Conservation (phyloP, 2,113 vertebrate genomes). For the Amphiprion percula region DNA sequence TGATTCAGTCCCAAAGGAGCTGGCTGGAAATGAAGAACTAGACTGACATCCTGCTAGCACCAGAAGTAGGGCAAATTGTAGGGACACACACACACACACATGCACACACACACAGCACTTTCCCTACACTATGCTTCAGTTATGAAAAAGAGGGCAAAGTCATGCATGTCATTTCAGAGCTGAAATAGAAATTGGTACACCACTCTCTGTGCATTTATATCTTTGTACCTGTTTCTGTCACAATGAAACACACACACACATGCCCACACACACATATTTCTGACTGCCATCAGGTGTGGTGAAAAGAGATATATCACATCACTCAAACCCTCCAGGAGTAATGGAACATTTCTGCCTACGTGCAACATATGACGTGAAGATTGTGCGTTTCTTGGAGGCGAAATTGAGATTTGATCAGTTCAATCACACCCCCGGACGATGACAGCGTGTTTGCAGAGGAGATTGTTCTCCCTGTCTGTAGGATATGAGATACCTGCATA, state of each 20-base stretch:
- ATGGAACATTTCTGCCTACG: constrained; percentile 52
- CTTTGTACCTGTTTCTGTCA: constrained; percentile 19
- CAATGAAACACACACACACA: constrained; percentile 13
- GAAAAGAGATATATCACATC: constrained; percentile 54
- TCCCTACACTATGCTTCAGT: constrained; percentile 49
- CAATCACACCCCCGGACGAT: constrained; percentile 35
- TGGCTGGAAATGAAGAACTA: constrained; percentile 56
- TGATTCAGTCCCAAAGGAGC: constrained; percentile 44
- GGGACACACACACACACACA: constrained; percentile 37
- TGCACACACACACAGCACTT: constrained; percentile 18
- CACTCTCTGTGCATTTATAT: constrained; percentile 43
- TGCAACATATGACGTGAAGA: constrained; percentile 46
- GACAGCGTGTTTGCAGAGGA: constrained; percentile 40
- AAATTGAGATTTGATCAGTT: constrained; percentile 61
- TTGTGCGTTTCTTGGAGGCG: constrained; percentile 35
- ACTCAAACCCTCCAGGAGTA: constrained; percentile 48
- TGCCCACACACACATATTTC: constrained; percentile 17
- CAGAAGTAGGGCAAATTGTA: constrained; percentile 71
- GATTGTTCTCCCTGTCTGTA: constrained; percentile 53
- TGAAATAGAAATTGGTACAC: constrained; percentile 52
- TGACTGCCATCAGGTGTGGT: constrained; percentile 58
- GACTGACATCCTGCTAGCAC: constrained; percentile 59
- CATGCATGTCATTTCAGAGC: constrained; percentile 50
- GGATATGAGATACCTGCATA: constrained; percentile 57
- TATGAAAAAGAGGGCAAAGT: constrained; percentile 66